These are phyloP conservation scores for Trypoxylon attenuatum DNA, from an alignment of 2,888 invertebrate species.

Conservation along the genomic window DNA sequence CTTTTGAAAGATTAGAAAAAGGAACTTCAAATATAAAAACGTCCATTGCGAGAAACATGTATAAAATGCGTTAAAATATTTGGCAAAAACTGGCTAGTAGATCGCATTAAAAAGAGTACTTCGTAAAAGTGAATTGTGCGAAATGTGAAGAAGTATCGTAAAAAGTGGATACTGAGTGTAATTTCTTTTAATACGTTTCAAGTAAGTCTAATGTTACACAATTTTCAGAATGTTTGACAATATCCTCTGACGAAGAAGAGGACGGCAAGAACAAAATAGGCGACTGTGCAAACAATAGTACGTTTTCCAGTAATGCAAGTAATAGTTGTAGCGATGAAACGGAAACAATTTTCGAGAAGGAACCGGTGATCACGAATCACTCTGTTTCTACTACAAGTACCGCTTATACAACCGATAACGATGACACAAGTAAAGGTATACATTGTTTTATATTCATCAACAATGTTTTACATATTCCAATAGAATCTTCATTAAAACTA, in stretches of 20 bases:
- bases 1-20: background rate
- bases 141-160: background rate
- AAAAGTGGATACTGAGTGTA: background rate
- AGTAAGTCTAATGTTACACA: background rate
- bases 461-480: no score
- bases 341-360: constrained; percentile 69
- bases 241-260: constrained; percentile 75
- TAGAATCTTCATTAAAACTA: no score
- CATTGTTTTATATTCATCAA: no score
- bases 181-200: background rate
- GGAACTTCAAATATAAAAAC: no score
- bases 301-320: constrained; percentile 34
- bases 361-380: constrained; percentile 71
- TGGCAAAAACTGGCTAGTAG: no score
- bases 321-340: constrained; percentile 50
- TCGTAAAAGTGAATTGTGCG: no score
- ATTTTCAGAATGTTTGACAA: constrained; percentile 71
- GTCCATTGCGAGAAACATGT: no score
- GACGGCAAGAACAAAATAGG: constrained; percentile 53
- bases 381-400: constrained; percentile 37
- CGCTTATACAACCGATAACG: constrained; percentile 26
- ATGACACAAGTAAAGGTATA: constrained; percentile 39
- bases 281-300: constrained; percentile 35
- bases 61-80: no score
- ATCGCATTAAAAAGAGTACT: no score